These are phyloP conservation scores for Amblyjoppa proteus DNA, from an alignment of 2,888 invertebrate genomes.

Conservation along the genomic window DNA sequence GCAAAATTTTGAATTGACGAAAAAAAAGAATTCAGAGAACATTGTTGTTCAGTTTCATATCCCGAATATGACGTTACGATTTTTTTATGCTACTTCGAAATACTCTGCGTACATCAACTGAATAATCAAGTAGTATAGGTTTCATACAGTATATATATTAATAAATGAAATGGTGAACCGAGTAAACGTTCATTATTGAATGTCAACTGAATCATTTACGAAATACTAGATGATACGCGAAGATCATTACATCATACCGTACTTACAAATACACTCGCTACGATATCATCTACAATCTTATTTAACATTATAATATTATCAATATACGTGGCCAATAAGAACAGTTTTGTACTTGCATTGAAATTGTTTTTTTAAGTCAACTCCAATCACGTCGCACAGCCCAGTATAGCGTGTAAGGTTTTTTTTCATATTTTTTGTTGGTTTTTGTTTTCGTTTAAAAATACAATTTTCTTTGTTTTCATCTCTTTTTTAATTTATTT, in stretches of 20 bases:
- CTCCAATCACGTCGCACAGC: conserved; percentile 85
- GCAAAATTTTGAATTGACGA: not conserved
- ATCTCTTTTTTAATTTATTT: conserved; percentile 63
- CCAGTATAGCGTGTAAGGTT: conserved; percentile 84
- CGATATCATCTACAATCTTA: conserved; percentile 80
- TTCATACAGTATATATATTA: conserved; percentile 57
- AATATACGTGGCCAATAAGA: conserved; percentile 85
- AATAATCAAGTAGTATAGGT: conserved; percentile 76
- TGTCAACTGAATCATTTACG: conserved; percentile 61
- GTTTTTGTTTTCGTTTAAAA: conserved; percentile 59
- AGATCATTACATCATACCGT: conserved; percentile 79
- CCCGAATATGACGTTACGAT: not conserved
- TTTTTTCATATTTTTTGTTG: conserved; percentile 72
- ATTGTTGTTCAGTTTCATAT: conserved; percentile 3
- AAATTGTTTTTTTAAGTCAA: conserved; percentile 84
- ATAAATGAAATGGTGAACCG: conserved; percentile 60
- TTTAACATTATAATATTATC: conserved; percentile 78
- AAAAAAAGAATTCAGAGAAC: not conserved
- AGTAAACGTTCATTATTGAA: conserved; percentile 60
- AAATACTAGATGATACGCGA: conserved; percentile 69
- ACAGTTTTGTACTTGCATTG: conserved; percentile 85
- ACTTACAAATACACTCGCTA: conserved; percentile 83
- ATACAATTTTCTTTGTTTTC: conserved; percentile 63
- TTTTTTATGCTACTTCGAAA: conserved; percentile 5
- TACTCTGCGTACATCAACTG: conserved; percentile 68